Evolutionary conservation across 2,888 invertebrate species (phyloP).

Genomic region (Galeopsomyia nigrocyanea): DNA sequence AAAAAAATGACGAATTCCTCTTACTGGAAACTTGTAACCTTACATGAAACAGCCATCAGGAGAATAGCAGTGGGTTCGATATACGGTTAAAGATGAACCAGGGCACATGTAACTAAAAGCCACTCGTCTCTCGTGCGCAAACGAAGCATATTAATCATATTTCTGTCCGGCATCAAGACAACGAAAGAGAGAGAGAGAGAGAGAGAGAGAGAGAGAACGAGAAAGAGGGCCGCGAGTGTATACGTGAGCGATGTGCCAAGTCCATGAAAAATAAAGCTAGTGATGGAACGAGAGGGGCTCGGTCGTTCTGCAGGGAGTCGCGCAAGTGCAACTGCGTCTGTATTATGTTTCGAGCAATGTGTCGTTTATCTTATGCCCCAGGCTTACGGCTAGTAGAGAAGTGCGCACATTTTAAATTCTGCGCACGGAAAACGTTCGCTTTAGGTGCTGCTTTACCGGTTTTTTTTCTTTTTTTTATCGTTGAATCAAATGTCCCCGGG

Average conservation of each 20-base stretch:
- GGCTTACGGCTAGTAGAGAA: neutral
- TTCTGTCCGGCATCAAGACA: neutral
- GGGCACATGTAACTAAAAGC: too few species aligned
- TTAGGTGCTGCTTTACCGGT: too few species aligned
- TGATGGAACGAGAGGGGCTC: too few species aligned
- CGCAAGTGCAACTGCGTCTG: too few species aligned
- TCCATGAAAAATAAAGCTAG: neutral
- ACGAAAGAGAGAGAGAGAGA: neutral
- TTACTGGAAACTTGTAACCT: neutral
- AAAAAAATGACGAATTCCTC: constrained; percentile 11
- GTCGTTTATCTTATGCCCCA: constrained; percentile 20
- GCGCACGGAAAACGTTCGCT: too few species aligned
- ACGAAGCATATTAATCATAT: constrained; percentile 38
- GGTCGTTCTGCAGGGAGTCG: too few species aligned
- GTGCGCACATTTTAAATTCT: too few species aligned
- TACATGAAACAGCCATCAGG: constrained; percentile 30
- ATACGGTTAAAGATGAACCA: too few species aligned
- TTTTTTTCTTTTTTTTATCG: too few species aligned
- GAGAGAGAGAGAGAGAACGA: too few species aligned
- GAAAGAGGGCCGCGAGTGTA: too few species aligned
- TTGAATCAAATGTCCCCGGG: too few species aligned
- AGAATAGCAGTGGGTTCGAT: neutral
- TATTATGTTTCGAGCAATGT: neutral
- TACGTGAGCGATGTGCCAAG: constrained; percentile 21
- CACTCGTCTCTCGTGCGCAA: neutral